These are phyloP conservation scores for Temnothorax ravouxi DNA, from an alignment of 2,888 invertebrate genomes.

Conservation along the genomic window DNA sequence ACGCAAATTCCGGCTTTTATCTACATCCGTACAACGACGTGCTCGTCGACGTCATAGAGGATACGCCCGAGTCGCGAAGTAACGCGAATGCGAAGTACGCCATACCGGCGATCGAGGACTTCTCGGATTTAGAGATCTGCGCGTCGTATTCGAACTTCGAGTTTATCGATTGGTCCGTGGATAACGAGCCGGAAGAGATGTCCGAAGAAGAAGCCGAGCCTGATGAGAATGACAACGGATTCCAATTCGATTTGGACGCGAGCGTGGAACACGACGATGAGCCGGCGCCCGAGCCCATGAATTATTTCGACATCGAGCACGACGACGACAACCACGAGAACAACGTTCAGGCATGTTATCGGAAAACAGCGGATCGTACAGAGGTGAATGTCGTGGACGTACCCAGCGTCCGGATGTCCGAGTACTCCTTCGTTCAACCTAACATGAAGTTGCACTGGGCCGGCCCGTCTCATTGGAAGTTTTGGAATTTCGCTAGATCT, in stretches of 20 bases:
- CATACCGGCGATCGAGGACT: conserved; percentile 79
- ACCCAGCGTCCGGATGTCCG: conserved; percentile 61
- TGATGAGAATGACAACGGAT: conserved; percentile 53
- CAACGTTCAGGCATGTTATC: conserved; percentile 60
- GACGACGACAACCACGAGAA: conserved; percentile 66
- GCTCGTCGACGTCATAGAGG: conserved; percentile 73
- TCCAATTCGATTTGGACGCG: conserved; percentile 82
- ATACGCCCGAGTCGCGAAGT: background rate
- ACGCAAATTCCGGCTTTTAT: conserved; percentile 71
- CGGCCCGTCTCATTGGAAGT: conserved; percentile 94
- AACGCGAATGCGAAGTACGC: background rate
- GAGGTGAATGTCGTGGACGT: conserved; percentile 77
- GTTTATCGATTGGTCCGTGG: conserved; percentile 89
- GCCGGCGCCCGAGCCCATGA: background rate
- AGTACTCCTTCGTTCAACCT: conserved; percentile 80
- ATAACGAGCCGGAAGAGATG: conserved; percentile 84
- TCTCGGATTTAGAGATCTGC: conserved; percentile 87
- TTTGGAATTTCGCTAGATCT: conserved; percentile 87
- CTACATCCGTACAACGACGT: conserved; percentile 76
- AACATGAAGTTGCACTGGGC: conserved; percentile 88
- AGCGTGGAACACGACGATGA: conserved; percentile 66
- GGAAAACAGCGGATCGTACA: background rate
- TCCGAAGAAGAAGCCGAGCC: background rate
- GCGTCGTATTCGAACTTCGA: conserved; percentile 89
- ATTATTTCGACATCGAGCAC: conserved; percentile 67